These are phyloP conservation scores for Thamnaconus septentrionalis DNA, from an alignment of 2,113 vertebrate genomes.

Conservation along the genomic window DNA sequence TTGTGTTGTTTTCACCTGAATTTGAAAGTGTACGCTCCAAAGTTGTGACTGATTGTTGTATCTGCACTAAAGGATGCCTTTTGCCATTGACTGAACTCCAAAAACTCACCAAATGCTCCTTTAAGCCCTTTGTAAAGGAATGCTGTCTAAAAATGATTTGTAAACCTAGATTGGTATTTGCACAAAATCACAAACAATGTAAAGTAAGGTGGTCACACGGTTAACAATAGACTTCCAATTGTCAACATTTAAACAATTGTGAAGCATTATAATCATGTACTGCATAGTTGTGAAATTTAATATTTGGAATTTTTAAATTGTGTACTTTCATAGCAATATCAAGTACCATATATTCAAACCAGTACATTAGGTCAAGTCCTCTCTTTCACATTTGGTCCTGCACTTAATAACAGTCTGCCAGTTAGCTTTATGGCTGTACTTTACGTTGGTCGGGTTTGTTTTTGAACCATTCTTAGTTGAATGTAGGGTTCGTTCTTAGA, in stretches of 20 bases:
- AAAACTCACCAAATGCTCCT: not conserved
- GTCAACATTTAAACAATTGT: not conserved
- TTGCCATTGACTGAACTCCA: not conserved
- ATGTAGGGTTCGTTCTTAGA: no score
- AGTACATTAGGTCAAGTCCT: no score
- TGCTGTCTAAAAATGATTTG: constrained; percentile 8
- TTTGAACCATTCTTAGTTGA: no score
- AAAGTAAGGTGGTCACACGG: not conserved
- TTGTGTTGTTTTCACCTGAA: constrained; percentile 2
- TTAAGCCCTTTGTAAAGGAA: not conserved
- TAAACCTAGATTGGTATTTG: not conserved
- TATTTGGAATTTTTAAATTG: no score
- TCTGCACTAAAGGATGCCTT: constrained; percentile 1
- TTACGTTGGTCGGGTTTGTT: no score
- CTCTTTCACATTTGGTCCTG: no score
- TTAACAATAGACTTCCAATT: not conserved
- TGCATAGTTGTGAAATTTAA: no score
- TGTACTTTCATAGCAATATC: no score
- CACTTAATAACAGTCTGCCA: no score
- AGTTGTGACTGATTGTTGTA: not conserved
- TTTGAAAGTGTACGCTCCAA: not conserved
- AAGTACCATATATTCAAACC: no score
- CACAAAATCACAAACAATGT: not conserved
- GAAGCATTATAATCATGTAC: no score
- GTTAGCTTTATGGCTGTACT: no score